Percentiles rank a stretch among this genome's conserved stretches.
Evolutionary conservation across 2,888 invertebrate genomes (phyloP).

Genomic region (Microplitis manilae): DNA sequence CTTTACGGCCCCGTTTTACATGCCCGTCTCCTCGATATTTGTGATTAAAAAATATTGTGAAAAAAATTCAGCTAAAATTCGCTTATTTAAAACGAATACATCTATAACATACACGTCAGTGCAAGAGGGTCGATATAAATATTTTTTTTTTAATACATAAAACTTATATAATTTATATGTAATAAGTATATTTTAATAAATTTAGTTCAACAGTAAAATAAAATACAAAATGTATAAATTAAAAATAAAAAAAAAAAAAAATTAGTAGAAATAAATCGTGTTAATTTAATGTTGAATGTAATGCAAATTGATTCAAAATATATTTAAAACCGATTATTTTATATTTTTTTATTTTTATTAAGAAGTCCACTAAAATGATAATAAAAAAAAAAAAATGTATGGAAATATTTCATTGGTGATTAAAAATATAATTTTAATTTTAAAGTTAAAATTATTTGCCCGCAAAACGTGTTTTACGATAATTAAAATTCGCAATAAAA

Average conservation of each 20-base stretch:
- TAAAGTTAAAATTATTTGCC: background rate
- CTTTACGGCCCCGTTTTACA: too few relatives aligned
- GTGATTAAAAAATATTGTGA: too few relatives aligned
- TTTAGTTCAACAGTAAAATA: background rate
- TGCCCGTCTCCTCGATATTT: too few relatives aligned
- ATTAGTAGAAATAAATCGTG: background rate
- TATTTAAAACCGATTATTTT: background rate
- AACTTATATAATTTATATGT: too few relatives aligned
- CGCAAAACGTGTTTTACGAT: background rate
- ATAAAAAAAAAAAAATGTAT: background rate
- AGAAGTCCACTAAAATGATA: background rate
- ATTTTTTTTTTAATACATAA: too few relatives aligned
- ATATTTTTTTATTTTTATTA: background rate
- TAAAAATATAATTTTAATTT: background rate
- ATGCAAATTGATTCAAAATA: background rate
- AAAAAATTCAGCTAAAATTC: too few relatives aligned
- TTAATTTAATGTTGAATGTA: background rate
- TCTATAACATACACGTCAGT: too few relatives aligned
- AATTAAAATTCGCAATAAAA: slow-evolving; percentile 1
- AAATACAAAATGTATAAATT: background rate
- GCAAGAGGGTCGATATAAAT: too few relatives aligned
- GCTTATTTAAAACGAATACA: too few relatives aligned
- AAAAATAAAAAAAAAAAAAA: background rate
- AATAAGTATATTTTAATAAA: too few relatives aligned
- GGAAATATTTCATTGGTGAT: background rate